These are phyloP conservation scores for Capitella teleta DNA, from an alignment of 1,140 invertebrate species.

Conservation along the genomic window DNA sequence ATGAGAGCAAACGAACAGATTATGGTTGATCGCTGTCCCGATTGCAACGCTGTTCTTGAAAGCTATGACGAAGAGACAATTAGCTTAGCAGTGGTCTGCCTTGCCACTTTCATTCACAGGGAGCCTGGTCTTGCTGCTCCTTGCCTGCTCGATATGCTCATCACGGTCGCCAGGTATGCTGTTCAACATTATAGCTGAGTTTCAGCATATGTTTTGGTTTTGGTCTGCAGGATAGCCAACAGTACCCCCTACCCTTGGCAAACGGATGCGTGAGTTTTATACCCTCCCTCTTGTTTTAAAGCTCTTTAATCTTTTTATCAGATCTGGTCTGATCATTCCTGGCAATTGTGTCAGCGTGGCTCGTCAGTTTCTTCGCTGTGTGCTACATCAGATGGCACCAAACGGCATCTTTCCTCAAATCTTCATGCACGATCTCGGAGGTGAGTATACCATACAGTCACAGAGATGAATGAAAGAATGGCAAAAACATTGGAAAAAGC, in stretches of 20 bases:
- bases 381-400: constrained; percentile 87
- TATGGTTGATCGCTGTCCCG: constrained; percentile 39
- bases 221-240: constrained; percentile 29
- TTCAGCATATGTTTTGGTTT: background rate
- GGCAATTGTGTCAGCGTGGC: constrained; percentile 63
- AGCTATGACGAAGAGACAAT: constrained; percentile 95
- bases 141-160: constrained; percentile 80
- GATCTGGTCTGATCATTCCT: constrained; percentile 51
- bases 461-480: too few relatives aligned
- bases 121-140: constrained; percentile 87
- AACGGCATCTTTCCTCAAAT: constrained; percentile 94
- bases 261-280: constrained; percentile 49
- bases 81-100: constrained; percentile 80
- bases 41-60: constrained; percentile 61
- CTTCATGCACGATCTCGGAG: constrained; percentile 76
- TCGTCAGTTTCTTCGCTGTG: constrained; percentile 90
- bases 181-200: background rate
- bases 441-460: too few relatives aligned
- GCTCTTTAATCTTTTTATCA: constrained; percentile 8
- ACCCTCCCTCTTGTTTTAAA: background rate
- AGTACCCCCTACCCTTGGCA: constrained; percentile 40
- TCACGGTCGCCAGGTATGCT: constrained; percentile 65
- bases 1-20: constrained; percentile 21
- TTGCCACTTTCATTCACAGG: constrained; percentile 90
- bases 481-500: too few relatives aligned